A percentile compares a stretch with the other conserved stretches of the same genome.
Evolutionary conservation across 2,113 vertebrate species (phyloP).

Genomic region (Coptodon rendalli): DNA sequence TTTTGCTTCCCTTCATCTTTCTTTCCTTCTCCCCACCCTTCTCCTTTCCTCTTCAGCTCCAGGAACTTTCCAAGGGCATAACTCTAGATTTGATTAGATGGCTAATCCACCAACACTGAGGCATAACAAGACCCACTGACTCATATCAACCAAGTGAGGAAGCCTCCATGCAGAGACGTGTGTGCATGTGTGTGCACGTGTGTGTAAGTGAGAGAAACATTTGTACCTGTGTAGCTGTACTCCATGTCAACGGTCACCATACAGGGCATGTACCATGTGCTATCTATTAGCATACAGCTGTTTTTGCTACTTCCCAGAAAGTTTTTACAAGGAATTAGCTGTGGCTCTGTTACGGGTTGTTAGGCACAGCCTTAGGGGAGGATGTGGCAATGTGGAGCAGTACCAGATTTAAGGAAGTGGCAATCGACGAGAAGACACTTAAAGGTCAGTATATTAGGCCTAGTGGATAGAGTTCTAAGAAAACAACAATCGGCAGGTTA

Average conservation of each 20-base stretch:
- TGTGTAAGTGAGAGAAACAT: neutral
- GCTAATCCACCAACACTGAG: slow-evolving; percentile 20
- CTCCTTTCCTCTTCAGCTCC: neutral
- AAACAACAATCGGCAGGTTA: slow-evolving; percentile 5
- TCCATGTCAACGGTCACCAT: slow-evolving; percentile 41
- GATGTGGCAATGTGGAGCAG: neutral
- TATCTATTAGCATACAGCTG: slow-evolving; percentile 61
- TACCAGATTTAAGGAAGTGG: slow-evolving; percentile 37
- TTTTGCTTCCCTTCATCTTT: slow-evolving; percentile 10
- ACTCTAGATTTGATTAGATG: slow-evolving; percentile 33
- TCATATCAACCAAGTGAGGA: neutral
- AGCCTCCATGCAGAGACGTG: neutral
- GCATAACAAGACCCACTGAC: slow-evolving; percentile 14
- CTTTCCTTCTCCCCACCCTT: neutral
- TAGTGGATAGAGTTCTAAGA: slow-evolving; percentile 38
- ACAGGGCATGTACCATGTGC: slow-evolving; percentile 54
- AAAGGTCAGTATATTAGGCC: slow-evolving; percentile 25
- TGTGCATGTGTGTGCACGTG: neutral
- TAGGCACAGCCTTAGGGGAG: slow-evolving; percentile 10
- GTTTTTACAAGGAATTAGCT: slow-evolving; percentile 61
- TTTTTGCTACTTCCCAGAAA: slow-evolving; percentile 45
- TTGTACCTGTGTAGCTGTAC: slow-evolving; percentile 15
- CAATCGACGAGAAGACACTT: slow-evolving; percentile 5
- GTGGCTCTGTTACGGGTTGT: slow-evolving; percentile 43
- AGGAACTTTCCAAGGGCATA: neutral